Evolutionary conservation across 2,888 invertebrate species (phyloP).

Genomic region (Hirtodrosophila cameraria): DNA sequence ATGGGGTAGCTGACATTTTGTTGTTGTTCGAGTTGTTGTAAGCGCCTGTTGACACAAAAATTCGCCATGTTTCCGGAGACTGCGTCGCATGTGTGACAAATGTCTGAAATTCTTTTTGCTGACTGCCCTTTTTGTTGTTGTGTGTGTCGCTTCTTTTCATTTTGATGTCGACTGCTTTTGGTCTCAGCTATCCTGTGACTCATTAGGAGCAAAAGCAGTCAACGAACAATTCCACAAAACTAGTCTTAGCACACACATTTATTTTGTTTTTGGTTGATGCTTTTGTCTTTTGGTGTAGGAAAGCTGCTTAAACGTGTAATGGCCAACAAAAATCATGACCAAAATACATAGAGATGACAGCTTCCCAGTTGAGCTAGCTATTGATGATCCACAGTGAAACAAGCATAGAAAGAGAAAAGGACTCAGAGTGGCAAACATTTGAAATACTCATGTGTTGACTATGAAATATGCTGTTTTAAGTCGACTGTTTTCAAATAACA

Average conservation of each 20-base stretch:
- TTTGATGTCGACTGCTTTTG: conserved; percentile 3
- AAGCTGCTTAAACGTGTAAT: conserved; percentile 57
- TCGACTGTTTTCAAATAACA: no score
- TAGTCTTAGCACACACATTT: conserved; percentile 27
- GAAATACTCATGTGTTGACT: no score
- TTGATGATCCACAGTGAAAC: conserved; percentile 25
- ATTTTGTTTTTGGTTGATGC: conserved; percentile 7
- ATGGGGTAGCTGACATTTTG: conserved; percentile 9
- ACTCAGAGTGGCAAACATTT: neutral
- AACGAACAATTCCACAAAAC: neutral
- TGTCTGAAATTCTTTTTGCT: conserved; percentile 56
- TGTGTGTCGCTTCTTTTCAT: neutral
- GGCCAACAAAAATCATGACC: conserved; percentile 64
- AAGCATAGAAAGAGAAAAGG: neutral
- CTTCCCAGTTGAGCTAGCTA: conserved; percentile 25
- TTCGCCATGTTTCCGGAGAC: conserved; percentile 63
- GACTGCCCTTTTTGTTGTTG: conserved; percentile 6
- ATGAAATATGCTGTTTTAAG: no score
- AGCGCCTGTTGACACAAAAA: conserved; percentile 70
- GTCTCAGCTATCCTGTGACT: conserved; percentile 52
- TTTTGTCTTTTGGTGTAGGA: conserved; percentile 16
- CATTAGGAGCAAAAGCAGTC: conserved; percentile 60
- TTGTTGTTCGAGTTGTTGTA: conserved; percentile 31
- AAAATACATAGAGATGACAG: conserved; percentile 63
- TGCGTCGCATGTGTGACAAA: conserved; percentile 78